phyloP scores from a whole-genome alignment of 2,888 invertebrate genomes.

The Psylliodes chrysocephalus region DNA sequence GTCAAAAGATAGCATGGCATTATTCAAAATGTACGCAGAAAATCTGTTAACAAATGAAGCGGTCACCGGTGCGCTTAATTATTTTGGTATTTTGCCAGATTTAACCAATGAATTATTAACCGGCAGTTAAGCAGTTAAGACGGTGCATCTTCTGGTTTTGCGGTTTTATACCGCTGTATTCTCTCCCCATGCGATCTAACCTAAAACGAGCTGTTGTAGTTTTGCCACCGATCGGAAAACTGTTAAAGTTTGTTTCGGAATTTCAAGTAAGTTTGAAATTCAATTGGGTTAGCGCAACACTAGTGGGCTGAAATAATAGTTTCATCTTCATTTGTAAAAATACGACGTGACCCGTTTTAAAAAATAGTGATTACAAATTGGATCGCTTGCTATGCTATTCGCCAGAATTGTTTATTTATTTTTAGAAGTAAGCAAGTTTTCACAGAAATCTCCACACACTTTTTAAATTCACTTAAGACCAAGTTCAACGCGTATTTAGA shows the following conservation, averaged over 20 bases:
- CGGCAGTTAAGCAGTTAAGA: slow-evolving; percentile 1
- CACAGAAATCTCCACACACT: no score
- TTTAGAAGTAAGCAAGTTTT: no score
- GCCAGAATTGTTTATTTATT: no score
- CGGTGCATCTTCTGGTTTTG: slow-evolving; percentile 1
- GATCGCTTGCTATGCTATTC: no score
- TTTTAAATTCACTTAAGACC: no score
- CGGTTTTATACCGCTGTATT: background rate
- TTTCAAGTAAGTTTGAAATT: no score
- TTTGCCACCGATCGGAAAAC: background rate
- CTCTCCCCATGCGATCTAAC: background rate
- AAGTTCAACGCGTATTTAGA: no score
- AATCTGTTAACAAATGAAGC: slow-evolving; percentile 14
- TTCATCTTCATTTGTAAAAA: no score
- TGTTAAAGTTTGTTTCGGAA: background rate
- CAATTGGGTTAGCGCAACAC: no score
- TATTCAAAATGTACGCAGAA: background rate
- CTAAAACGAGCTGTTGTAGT: background rate
- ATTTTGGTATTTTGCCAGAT: slow-evolving; percentile 20
- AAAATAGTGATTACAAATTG: no score
- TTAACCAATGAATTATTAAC: slow-evolving; percentile 7
- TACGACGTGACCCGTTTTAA: no score
- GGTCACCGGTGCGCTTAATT: slow-evolving; percentile 17
- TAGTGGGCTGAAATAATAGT: no score
- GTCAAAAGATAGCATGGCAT: background rate